These are phyloP conservation scores for Bombus waltoni DNA, from an alignment of 1,140 invertebrate genomes.

Conservation along the genomic window DNA sequence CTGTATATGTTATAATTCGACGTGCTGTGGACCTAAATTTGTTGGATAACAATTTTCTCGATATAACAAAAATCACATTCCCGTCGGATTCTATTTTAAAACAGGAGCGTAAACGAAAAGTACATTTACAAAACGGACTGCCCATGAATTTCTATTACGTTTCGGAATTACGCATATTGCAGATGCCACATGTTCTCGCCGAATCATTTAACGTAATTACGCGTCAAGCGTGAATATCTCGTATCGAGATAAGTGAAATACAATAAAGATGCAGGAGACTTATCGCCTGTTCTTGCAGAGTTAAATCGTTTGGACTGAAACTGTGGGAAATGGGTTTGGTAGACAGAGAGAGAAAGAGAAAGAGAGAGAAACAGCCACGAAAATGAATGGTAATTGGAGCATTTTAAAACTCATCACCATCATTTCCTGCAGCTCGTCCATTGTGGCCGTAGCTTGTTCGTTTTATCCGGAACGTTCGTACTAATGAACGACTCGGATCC, in stretches of 20 bases:
- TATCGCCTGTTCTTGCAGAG: conserved; percentile 5
- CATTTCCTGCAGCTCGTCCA: conserved; percentile 51
- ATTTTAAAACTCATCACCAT: conserved; percentile 72
- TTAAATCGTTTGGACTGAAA: conserved; percentile 30
- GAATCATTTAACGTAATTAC: not conserved
- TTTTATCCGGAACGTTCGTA: conserved; percentile 45
- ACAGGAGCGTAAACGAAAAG: not conserved
- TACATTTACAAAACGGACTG: not conserved
- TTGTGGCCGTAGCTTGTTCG: conserved; percentile 46
- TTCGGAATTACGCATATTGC: not conserved
- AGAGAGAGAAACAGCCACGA: conserved; percentile 17
- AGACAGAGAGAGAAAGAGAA: not conserved
- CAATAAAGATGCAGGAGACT: conserved; percentile 26
- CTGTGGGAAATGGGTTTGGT: not conserved
- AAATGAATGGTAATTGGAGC: conserved; percentile 63
- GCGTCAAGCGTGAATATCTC: too few species aligned
- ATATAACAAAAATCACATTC: not conserved
- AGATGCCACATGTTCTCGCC: not conserved
- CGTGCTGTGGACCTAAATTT: too few species aligned
- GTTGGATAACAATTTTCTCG: too few species aligned
- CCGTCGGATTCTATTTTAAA: not conserved
- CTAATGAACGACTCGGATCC: conserved; percentile 49
- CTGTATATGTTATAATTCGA: not conserved
- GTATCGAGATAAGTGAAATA: conserved; percentile 27
- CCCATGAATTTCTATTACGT: not conserved